Evolutionary conservation across 2,113 vertebrate genomes (phyloP).

Genomic region (Percina caprodes): DNA sequence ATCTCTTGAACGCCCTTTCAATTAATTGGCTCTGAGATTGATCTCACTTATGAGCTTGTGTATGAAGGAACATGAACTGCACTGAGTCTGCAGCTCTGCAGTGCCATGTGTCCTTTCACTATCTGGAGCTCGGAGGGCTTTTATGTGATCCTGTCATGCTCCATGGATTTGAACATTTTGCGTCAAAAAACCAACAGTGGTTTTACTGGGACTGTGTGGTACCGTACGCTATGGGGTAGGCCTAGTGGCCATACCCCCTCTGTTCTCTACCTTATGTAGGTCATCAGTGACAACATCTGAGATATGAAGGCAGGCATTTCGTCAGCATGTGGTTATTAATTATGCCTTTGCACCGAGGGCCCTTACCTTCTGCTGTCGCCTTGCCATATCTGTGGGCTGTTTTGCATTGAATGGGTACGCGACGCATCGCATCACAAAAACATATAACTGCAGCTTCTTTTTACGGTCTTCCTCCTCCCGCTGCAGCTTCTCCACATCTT

Average conservation of each 20-base stretch:
- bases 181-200: constrained; percentile 51
- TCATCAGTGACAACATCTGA: constrained; percentile 81
- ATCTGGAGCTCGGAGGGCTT: constrained; percentile 33
- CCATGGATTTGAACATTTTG: constrained; percentile 52
- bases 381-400: constrained; percentile 98
- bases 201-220: constrained; percentile 27
- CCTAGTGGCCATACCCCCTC: constrained; percentile 42
- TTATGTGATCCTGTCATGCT: constrained; percentile 51
- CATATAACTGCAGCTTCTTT: constrained; percentile 97
- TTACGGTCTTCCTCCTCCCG: constrained; percentile 96
- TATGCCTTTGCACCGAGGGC: constrained; percentile 46
- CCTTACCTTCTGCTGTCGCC: constrained; percentile 98
- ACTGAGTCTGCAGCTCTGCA: constrained; percentile 69
- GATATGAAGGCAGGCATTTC: constrained; percentile 64
- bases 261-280: constrained; percentile 76
- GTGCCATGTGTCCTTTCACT: constrained; percentile 63
- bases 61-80: constrained; percentile 48
- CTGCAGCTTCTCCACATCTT: constrained; percentile 95
- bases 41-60: constrained; percentile 53
- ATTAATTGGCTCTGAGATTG: constrained; percentile 49
- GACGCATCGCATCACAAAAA: constrained; percentile 98
- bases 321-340: constrained; percentile 68
- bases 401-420: constrained; percentile 98
- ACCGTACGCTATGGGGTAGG: constrained; percentile 52
- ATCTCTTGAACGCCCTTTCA: constrained; percentile 61